phyloP scores from a whole-genome alignment of 2,888 invertebrate species.

The Rapana venosa region DNA sequence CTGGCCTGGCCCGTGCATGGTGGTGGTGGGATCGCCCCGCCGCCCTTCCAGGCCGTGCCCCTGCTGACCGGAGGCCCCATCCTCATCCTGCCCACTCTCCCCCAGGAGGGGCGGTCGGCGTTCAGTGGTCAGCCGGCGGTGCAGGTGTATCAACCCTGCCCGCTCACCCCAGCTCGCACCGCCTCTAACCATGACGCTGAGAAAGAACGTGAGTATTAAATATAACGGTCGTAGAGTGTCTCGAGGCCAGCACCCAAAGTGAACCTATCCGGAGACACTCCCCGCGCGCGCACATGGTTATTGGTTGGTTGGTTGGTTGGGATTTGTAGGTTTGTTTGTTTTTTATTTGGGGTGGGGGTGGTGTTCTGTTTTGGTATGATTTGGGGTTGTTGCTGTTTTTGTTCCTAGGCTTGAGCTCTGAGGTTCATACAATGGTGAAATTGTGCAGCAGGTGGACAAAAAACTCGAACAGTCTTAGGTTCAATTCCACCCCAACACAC shows the following conservation, averaged over 20 bases:
- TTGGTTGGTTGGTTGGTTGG: too few species aligned
- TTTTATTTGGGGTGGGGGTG: too few species aligned
- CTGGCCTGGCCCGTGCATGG: background rate
- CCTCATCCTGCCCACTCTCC: background rate
- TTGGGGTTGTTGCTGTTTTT: too few species aligned
- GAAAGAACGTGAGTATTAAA: background rate
- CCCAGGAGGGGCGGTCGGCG: background rate
- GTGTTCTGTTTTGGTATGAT: too few species aligned
- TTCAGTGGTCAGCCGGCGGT: background rate
- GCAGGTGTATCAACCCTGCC: background rate
- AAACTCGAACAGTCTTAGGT: too few species aligned
- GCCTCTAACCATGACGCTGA: background rate
- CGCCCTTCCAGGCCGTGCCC: background rate
- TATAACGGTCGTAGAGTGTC: background rate
- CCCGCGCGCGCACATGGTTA: too few species aligned
- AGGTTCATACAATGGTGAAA: too few species aligned
- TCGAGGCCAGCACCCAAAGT: background rate
- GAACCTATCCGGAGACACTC: background rate
- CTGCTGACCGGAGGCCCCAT: constrained; percentile 6
- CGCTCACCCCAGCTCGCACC: background rate
- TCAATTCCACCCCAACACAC: too few species aligned
- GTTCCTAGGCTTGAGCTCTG: too few species aligned
- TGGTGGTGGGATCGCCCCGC: too few species aligned
- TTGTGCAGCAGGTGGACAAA: too few species aligned
- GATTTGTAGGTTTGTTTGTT: too few species aligned